Conservation (phyloP, 30 jellyfish, hydroid and myxozoan species). For the Turritopsis rubra region DNA sequence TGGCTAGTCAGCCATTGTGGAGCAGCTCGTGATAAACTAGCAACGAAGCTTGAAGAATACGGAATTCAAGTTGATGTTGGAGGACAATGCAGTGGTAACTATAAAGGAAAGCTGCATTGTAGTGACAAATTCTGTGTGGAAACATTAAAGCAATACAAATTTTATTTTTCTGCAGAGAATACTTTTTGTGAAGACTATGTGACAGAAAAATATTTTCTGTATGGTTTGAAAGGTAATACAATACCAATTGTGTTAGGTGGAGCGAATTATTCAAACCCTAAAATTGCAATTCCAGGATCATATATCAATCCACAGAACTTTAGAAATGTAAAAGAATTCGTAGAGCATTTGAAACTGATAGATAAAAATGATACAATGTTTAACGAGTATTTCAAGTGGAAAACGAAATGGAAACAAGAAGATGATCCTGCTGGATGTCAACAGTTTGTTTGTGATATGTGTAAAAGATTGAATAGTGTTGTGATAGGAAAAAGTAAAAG, state of each 20-base stretch:
- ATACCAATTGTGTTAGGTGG: constrained; percentile 85
- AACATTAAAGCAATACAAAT: constrained; percentile 28
- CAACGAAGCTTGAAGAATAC: constrained; percentile 33
- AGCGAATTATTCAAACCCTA: constrained; percentile 39
- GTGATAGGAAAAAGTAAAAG: background rate
- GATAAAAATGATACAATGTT: constrained; percentile 64
- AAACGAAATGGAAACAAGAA: constrained; percentile 18
- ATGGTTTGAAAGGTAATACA: constrained; percentile 26
- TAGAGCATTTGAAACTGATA: constrained; percentile 32
- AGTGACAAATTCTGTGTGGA: background rate
- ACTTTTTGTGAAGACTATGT: constrained; percentile 55
- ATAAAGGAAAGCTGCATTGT: constrained; percentile 34
- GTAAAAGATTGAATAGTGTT: background rate
- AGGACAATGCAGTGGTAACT: constrained; percentile 42
- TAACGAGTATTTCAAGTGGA: constrained; percentile 73
- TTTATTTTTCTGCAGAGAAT: constrained; percentile 64
- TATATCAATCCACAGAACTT: constrained; percentile 53
- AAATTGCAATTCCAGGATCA: constrained; percentile 78
- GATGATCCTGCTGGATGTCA: background rate
- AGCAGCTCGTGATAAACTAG: constrained; percentile 55
- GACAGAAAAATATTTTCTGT: constrained; percentile 65
- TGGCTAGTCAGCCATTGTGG: constrained; percentile 90
- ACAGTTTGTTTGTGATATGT: background rate
- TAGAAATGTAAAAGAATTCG: constrained; percentile 36
- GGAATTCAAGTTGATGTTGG: constrained; percentile 55